phyloP scores from a whole-genome alignment of 2,888 invertebrate genomes.

The Phaonia tiefii region DNA sequence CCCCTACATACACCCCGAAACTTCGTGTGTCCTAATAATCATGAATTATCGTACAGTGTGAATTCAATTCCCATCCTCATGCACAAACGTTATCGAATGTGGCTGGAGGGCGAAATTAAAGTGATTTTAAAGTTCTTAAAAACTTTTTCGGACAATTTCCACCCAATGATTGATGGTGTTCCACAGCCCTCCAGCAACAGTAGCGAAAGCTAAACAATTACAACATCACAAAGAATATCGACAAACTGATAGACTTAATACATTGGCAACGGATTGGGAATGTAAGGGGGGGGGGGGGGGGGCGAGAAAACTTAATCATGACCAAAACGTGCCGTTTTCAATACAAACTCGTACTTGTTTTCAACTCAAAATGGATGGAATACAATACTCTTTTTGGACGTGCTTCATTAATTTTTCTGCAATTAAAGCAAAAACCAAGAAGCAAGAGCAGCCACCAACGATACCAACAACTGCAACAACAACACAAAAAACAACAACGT shows the following conservation, averaged over 20 bases:
- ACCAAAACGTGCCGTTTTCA: constrained; percentile 53
- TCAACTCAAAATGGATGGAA: constrained; percentile 28
- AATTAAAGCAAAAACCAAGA: constrained; percentile 53
- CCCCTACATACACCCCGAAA: too few relatives aligned
- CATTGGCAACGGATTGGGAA: background rate
- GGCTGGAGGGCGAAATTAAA: background rate
- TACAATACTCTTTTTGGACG: constrained; percentile 52
- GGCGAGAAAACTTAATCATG: constrained; percentile 45
- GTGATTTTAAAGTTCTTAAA: background rate
- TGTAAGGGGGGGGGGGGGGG: background rate
- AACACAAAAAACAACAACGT: background rate
- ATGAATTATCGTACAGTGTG: background rate
- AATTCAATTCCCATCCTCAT: background rate
- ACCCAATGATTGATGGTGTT: background rate
- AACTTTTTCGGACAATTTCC: background rate
- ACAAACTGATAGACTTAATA: background rate
- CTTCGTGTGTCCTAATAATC: background rate
- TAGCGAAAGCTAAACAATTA: background rate
- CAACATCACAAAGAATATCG: background rate
- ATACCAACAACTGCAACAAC: too few relatives aligned
- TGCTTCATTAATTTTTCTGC: constrained; percentile 62
- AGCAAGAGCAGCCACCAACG: too few relatives aligned
- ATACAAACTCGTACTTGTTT: constrained; percentile 4
- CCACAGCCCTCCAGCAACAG: background rate
- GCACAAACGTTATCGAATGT: background rate